A percentile compares a stretch with the other conserved stretches of the same genome.
phyloP scores from a whole-genome alignment of 2,888 invertebrate genomes.

The Caenorhabditis sp. region DNA sequence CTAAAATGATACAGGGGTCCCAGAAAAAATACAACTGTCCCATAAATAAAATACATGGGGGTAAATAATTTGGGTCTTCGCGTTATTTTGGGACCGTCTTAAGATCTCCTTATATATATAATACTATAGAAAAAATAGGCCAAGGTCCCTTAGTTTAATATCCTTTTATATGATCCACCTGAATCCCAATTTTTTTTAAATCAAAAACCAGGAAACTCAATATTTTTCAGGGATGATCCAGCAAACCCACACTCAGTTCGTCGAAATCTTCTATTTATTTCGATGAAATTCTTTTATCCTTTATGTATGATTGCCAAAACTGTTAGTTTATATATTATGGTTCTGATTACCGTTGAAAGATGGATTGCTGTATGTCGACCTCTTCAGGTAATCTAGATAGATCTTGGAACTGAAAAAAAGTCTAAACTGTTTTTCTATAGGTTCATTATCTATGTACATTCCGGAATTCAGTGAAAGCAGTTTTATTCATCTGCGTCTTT shows the following conservation, averaged over 20 bases:
- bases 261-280: slow-evolving; percentile 21
- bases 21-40: neutral
- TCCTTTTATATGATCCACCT: no score
- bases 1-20: neutral
- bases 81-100: no score
- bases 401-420: no score
- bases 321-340: slow-evolving; percentile 39
- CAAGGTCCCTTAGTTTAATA: no score
- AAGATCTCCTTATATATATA: no score
- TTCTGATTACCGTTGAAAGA: slow-evolving; percentile 36
- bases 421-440: slow-evolving; percentile 4
- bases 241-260: slow-evolving; percentile 18
- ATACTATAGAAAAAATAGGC: no score
- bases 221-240: slow-evolving; percentile 31
- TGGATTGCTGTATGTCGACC: slow-evolving; percentile 43
- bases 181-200: no score
- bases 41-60: neutral
- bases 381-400: slow-evolving; percentile 29
- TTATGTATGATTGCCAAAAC: slow-evolving; percentile 42
- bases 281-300: slow-evolving; percentile 34
- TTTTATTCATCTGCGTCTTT: slow-evolving; percentile 23
- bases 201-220: no score
- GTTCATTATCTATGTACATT: slow-evolving; percentile 41
- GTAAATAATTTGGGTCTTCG: no score
- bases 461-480: slow-evolving; percentile 26